These are phyloP conservation scores for Pseudotriccus pelzelni DNA, from an alignment of 2,797 vertebrate species.

Conservation along the genomic window DNA sequence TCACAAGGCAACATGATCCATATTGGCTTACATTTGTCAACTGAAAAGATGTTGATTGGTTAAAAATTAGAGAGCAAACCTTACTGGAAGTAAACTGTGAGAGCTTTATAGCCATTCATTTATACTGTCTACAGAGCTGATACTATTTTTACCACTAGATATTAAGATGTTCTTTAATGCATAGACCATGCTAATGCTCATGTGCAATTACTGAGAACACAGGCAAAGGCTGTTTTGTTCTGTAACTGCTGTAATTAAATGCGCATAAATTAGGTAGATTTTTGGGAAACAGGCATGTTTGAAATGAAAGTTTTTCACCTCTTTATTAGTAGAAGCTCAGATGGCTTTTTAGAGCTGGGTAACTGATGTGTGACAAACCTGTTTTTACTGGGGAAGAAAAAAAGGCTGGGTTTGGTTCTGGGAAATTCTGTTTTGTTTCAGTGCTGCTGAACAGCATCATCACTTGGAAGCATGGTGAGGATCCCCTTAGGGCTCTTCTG, in stretches of 20 bases:
- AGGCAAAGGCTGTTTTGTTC: slow-evolving; percentile 23
- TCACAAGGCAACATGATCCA: slow-evolving; percentile 41
- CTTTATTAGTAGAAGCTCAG: neutral
- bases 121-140: neutral
- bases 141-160: slow-evolving; percentile 45
- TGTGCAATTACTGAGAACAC: neutral
- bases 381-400: neutral
- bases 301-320: neutral
- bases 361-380: neutral
- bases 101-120: slow-evolving; percentile 46
- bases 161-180: slow-evolving; percentile 24
- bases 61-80: slow-evolving; percentile 45
- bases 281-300: neutral
- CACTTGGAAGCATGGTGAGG: rapidly evolving
- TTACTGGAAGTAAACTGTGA: slow-evolving; percentile 47
- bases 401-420: neutral
- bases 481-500: neutral
- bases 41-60: slow-evolving; percentile 41
- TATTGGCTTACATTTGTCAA: slow-evolving; percentile 26
- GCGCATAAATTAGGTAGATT: neutral
- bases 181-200: neutral
- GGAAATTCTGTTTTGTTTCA: neutral
- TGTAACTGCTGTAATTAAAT: slow-evolving; percentile 6
- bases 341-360: neutral
- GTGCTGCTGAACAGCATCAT: neutral